Base-by-base conservation (phyloP, 2,113 vertebrate species). In the Pongo abelii region DNA sequence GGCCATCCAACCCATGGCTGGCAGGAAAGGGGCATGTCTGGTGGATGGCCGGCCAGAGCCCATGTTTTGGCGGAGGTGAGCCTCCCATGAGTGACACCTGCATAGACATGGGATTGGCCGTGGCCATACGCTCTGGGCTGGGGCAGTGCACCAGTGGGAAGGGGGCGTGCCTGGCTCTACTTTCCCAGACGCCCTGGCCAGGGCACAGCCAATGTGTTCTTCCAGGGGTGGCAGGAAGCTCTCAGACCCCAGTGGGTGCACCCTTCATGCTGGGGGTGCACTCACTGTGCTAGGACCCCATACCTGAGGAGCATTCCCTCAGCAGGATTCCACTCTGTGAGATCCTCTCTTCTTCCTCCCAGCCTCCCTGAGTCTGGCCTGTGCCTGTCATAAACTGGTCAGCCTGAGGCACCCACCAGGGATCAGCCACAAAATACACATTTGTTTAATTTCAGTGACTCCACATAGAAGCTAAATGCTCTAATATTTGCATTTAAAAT, bases 401-500 rank as follows among this genome's bases (percentile, higher is more conserved):
- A 20, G 46, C 64, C 18, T 14, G 9, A 43, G 12, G 64, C 40
- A 78, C 10, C 92, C 52, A 74, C 12, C 0, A 0, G 23, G 27
- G 9, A 85, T 16, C 14, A 85, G 52, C 48, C 43, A 52, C 8
- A 9, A 80, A 85, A 61, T 13, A 74, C 22, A 30, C 69, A n/a
- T 61, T 59, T 52, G 57, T 55, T 78, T 61, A 61, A 78, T 93
- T 81, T n/a, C 5, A 5, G 46, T 35, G 85, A 80, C 74, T 57
- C 23, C 10, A 2, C 32, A 40, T 23, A 20, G 72, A 89, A 40
- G 32, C 48, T 27, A 81, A 89, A 75, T 22, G 20, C 16, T 79
- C n/a, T 89, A 64, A 80, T 46, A 74, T 32, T 55, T 81, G 38
- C 74, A 69, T 80, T 79, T 81, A 18, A 90, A 86, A 75, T 20